Percentiles rank a stretch among this genome's conserved stretches.
phyloP scores from a whole-genome alignment of 2,797 vertebrate species.

The Vipera ursinii region DNA sequence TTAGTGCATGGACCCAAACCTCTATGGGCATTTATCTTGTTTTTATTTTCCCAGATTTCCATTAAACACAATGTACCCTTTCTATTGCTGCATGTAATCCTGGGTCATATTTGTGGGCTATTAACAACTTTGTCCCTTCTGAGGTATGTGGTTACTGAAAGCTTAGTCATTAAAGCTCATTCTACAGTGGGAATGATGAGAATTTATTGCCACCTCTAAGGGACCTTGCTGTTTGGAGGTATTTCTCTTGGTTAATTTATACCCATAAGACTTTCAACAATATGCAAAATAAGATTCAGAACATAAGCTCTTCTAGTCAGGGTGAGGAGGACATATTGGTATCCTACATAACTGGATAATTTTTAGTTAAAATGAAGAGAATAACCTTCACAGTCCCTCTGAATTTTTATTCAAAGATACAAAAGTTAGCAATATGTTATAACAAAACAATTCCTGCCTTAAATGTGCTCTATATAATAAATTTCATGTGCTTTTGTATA shows the following conservation, averaged over 20 bases:
- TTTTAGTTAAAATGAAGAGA: not conserved
- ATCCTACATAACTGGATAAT: not conserved
- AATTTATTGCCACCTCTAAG: not conserved
- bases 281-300: not conserved
- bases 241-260: not conserved
- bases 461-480: slow-evolving; percentile 6
- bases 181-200: not conserved
- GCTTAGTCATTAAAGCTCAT: not conserved
- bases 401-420: slow-evolving; percentile 5
- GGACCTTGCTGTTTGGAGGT: not conserved
- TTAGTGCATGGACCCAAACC: not conserved
- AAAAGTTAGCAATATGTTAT: not conserved
- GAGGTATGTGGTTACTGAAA: not conserved
- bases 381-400: slow-evolving; percentile 1
- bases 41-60: not conserved
- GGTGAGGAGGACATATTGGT: not conserved
- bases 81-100: not conserved
- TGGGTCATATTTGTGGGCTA: not conserved
- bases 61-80: not conserved
- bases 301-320: not conserved
- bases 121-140: not conserved
- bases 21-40: too few relatives aligned
- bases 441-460: slow-evolving; percentile 6
- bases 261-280: not conserved
- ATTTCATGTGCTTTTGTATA: slow-evolving; percentile 34